Conservation (phyloP, 2,797 vertebrate species). For the Cossypha heuglini region DNA sequence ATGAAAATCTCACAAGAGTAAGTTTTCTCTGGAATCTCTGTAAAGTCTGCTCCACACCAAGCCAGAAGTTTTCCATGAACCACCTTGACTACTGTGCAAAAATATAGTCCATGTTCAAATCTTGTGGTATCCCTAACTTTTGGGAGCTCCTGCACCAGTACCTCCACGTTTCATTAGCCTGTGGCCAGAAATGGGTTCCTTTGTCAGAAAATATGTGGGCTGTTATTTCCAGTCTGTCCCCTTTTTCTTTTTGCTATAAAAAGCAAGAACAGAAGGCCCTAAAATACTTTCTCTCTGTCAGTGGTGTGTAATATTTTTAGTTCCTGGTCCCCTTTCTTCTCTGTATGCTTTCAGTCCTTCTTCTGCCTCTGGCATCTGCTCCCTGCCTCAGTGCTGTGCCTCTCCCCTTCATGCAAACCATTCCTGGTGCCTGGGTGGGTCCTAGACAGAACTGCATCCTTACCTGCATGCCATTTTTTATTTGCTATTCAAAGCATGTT, state of each 20-base stretch:
- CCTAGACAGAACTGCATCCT: not conserved
- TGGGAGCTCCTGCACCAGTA: not conserved
- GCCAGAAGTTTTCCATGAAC: not conserved
- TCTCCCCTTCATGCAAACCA: not conserved
- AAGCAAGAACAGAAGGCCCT: not conserved
- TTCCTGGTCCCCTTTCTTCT: not conserved
- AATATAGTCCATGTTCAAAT: not conserved
- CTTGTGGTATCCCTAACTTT: not conserved
- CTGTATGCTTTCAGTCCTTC: not conserved
- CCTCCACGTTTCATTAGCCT: not conserved
- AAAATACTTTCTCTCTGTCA: not conserved
- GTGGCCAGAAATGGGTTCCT: not conserved
- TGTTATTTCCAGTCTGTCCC: constrained; percentile 5
- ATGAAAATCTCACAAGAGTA: not conserved
- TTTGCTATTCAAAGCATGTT: constrained; percentile 26
- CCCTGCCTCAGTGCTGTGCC: fast-evolving
- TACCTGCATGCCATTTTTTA: not conserved
- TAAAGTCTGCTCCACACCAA: not conserved
- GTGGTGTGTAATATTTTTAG: constrained; percentile 11
- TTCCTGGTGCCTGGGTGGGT: not conserved
- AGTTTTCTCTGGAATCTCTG: not conserved
- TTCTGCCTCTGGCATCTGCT: not conserved
- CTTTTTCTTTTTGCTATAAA: constrained; percentile 25
- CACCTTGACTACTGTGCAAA: not conserved
- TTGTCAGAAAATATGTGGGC: not conserved